Evolutionary conservation across 2,113 vertebrate genomes (phyloP), one percentile per base, ranked within the genome.

Genomic region (Austrofundulus limnaeus): DNA sequence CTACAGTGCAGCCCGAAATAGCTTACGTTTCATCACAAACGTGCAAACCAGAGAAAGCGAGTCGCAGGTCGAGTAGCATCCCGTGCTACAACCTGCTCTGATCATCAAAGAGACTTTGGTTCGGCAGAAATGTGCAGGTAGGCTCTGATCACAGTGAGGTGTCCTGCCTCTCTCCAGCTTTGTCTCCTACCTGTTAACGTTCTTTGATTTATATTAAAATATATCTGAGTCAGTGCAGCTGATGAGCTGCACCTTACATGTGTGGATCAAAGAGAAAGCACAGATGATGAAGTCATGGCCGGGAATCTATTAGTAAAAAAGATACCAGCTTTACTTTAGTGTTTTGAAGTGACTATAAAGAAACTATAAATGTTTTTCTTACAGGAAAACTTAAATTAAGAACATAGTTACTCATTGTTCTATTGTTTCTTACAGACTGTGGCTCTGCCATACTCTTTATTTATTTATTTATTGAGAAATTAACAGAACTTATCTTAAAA

Each of bases 121-220:
- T 58, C 16, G 55, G 38, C 66, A 57, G 19, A 56, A 50, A 62
- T 54, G 17, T 56, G 53, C 28, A 59, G 49, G 9, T 16, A 43
- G 4, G 19, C 34, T 17, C 31, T 31, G 17, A 65, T 63, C 54
- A 61, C 34, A 25, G 42, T 41, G 23, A 61, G 45, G 37, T 55
- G 53, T 60, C 25, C 49, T 53, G 24, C 14, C 24, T 45, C 25
- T 38, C 39, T 61, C 28, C 17, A 11, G 31, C 34, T 56, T 47
- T 61, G 14, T 51, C 28, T 56, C 21, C 17, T 66, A 69, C 15
- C 41, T 54, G 42, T 56, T 11, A 7, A 31, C 34, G 49, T 20
- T 53, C 62, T 58, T 72, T 78, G 65, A 77, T 54, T 66, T 39
- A 8, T 50, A 45, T 47, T 71, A 38, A 46, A 78, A 65, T 61